Conservation (phyloP, 2,113 vertebrate genomes). For the Zonotrichia leucophrys region DNA sequence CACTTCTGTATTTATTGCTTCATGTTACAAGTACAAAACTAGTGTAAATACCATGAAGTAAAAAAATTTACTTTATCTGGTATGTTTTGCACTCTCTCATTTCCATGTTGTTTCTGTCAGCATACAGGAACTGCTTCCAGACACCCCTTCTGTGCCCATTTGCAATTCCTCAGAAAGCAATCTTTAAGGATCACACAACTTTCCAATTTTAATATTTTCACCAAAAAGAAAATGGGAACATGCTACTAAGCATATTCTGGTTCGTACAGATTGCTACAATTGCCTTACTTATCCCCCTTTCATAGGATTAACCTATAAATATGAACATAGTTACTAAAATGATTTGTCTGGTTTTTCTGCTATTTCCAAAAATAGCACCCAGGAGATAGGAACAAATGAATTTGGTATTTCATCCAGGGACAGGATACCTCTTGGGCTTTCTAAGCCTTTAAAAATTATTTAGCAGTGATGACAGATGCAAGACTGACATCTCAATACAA, state of each 20-base stretch:
- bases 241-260: neutral
- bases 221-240: neutral
- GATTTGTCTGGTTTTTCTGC: neutral
- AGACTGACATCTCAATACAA: conserved; percentile 24
- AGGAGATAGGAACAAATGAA: neutral
- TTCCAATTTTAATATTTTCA: neutral
- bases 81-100: neutral
- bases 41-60: neutral
- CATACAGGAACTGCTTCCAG: neutral
- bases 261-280: neutral
- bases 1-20: neutral
- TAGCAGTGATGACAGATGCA: neutral
- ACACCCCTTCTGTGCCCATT: neutral
- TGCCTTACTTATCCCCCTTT: neutral
- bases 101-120: neutral
- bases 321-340: neutral
- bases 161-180: neutral
- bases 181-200: neutral
- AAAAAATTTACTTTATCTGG: neutral
- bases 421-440: conserved; percentile 1
- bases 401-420: neutral
- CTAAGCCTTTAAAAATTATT: conserved; percentile 41
- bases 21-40: neutral
- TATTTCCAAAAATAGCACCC: conserved; percentile 19
- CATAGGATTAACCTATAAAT: neutral